phyloP scores from a whole-genome alignment of 2,888 invertebrate species.

The Phasia obesa region DNA sequence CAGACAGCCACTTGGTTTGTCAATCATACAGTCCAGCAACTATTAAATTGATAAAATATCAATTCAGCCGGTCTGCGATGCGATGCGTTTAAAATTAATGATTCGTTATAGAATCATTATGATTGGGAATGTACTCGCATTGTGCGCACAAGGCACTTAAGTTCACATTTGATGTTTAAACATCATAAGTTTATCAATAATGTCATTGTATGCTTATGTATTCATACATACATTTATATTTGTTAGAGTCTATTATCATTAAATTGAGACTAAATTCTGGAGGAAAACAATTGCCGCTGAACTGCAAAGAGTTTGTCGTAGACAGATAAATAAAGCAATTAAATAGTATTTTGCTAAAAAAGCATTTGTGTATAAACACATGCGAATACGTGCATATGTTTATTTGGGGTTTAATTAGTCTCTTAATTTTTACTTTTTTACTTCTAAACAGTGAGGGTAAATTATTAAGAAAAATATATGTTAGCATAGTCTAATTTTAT shows the following conservation, averaged over 20 bases:
- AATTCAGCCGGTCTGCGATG: conserved; percentile 31
- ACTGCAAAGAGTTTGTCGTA: not conserved
- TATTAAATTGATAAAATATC: not conserved
- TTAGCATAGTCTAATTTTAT: too few species aligned
- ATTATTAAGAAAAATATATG: too few species aligned
- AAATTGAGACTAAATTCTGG: conserved; percentile 28
- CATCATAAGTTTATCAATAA: conserved; percentile 13
- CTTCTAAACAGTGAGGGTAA: too few species aligned
- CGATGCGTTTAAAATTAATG: conserved; percentile 55
- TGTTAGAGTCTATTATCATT: conserved; percentile 23
- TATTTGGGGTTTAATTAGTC: too few species aligned
- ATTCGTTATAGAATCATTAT: conserved; percentile 45
- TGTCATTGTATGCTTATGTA: not conserved
- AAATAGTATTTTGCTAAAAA: not conserved
- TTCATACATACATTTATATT: not conserved
- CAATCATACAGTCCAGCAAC: conserved; percentile 22
- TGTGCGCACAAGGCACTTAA: not conserved
- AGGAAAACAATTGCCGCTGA: not conserved
- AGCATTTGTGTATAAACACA: too few species aligned
- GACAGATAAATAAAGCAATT: conserved; percentile 20
- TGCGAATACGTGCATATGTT: too few species aligned
- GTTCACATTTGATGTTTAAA: not conserved
- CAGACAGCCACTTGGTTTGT: not conserved
- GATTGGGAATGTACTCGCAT: conserved; percentile 43
- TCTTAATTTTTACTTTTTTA: too few species aligned